Conservation (phyloP, 2,113 vertebrate genomes). For the Erinaceus europaeus region DNA sequence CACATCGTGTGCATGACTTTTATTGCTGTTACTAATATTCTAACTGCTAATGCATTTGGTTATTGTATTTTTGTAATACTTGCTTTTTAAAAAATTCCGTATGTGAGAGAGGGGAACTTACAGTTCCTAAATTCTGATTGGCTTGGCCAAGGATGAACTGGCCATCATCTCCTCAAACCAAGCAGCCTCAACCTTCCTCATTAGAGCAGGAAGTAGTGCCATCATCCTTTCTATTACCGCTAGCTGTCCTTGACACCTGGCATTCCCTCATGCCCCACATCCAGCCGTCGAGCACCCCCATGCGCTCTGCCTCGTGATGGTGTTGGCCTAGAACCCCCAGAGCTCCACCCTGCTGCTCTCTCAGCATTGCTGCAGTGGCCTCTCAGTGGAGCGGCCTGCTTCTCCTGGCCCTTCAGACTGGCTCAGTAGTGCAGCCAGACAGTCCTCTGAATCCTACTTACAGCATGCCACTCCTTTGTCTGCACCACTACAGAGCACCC, state of each 20-base stretch:
- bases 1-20: background rate
- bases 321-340: too few species aligned
- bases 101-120: too few species aligned
- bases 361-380: background rate
- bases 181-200: background rate
- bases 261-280: background rate
- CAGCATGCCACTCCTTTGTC: background rate
- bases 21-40: slow-evolving; percentile 6
- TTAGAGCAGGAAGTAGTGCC: background rate
- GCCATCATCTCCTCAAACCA: background rate
- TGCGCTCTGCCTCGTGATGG: too few species aligned
- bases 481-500: background rate
- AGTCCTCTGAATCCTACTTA: background rate
- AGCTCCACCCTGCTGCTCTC: background rate
- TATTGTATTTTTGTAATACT: too few species aligned
- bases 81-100: too few species aligned
- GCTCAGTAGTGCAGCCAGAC: background rate
- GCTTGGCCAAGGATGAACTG: background rate
- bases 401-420: background rate
- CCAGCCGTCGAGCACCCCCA: background rate
- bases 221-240: background rate
- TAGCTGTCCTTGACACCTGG: background rate
- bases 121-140: background rate
- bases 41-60: background rate
- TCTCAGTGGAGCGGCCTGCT: background rate